Evolutionary conservation across 2,797 vertebrate genomes (phyloP), one percentile per base, ranked within the genome.

Genomic region (Pampus argenteus): DNA sequence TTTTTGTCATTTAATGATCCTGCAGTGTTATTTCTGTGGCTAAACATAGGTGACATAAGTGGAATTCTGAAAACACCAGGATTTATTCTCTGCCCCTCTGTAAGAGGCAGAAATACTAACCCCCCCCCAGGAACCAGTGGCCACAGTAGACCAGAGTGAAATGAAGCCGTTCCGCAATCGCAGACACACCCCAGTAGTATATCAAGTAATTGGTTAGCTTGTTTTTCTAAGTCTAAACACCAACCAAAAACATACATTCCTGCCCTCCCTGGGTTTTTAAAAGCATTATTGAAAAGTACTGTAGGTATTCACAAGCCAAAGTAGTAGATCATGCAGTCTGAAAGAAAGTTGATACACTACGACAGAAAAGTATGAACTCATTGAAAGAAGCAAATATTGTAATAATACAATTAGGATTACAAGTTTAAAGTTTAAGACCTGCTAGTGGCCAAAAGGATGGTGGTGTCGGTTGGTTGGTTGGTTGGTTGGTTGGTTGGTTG

Each of bases 121-220:
- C 2, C 25, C 22, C 2, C 25, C 5, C 34, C 52, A 31, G 25
- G 9, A 25, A 34, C 22, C 55, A 59, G 11, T 17, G 5, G 13
- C 31, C 22, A 15, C 23, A 58, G 45, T 17, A 29, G 15, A 62
- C 28, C 3, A 18, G 26, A 57, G 42, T n/a, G 28, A 59, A 50
- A 26, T 26, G 23, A 20, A 68, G 44, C 31, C 49, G n/a, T 44
- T 59, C 17, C 18, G 5, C 54, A 49, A 58, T 68, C 36, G 18
- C 34, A 59, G 34, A 29, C 47, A 25, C 42, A 50, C 45, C 45
- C 6, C 11, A 23, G 38, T 23, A n/a, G 23, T 45, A 31, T 44
- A 49, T 45, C 22, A 23, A 55, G 51, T 25, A 34, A 9, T 13
- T 18, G 10, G 18, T 42, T 28, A 28, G 36, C 18, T 15, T 26